phyloP scores from a whole-genome alignment of 2,888 invertebrate genomes.

The Yponomeuta evonymella region DNA sequence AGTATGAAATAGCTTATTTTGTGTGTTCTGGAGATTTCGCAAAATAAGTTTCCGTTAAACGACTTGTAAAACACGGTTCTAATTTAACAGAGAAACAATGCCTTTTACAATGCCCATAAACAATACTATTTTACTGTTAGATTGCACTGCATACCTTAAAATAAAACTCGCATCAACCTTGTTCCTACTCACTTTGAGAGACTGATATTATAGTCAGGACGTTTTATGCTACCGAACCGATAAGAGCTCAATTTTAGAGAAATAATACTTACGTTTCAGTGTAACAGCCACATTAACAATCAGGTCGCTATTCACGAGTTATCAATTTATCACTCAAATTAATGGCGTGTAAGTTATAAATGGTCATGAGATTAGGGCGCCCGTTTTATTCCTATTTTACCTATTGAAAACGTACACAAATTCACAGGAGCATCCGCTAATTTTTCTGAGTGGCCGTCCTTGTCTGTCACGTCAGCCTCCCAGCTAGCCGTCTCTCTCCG shows the following conservation, averaged over 20 bases:
- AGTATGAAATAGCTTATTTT: no score
- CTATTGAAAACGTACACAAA: conserved; percentile 76
- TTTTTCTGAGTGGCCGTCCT: conserved; percentile 53
- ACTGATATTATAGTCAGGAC: background rate
- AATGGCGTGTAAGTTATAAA: conserved; percentile 76
- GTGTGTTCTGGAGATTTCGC: no score
- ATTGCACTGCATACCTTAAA: no score
- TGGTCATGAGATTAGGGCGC: conserved; percentile 71
- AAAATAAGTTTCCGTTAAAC: no score
- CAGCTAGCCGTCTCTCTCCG: conserved; percentile 44
- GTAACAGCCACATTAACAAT: conserved; percentile 40
- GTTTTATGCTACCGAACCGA: background rate
- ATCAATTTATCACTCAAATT: conserved; percentile 65
- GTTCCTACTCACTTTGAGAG: background rate
- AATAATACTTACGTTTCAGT: background rate
- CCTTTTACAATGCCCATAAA: no score
- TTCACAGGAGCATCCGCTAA: conserved; percentile 70
- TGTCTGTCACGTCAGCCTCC: conserved; percentile 34
- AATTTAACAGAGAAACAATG: no score
- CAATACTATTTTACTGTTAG: no score
- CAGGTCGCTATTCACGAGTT: conserved; percentile 59
- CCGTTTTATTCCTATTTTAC: conserved; percentile 74
- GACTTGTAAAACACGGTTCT: no score
- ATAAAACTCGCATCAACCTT: background rate
- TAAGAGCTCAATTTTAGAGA: background rate